Evolutionary conservation across 1,140 invertebrate species (phyloP), one percentile per base, ranked within the genome.

Genomic region (Papilio aristodemus): DNA sequence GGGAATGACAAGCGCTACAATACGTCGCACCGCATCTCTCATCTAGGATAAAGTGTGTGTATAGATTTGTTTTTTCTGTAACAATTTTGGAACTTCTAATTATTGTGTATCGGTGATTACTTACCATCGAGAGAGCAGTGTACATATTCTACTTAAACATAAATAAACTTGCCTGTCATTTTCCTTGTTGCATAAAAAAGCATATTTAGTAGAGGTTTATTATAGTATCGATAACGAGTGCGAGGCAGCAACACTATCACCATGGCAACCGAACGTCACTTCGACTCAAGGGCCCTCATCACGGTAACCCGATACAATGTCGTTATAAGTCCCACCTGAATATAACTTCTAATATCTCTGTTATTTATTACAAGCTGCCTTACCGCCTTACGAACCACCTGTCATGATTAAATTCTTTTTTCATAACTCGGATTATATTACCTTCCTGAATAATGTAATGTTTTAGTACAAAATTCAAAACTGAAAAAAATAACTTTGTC

Each of bases 281-380:
- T 59, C 32, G 57, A 36, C 32, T 59, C 32, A 36, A 59, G 57
- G 27, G 57, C 57, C 57, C 32, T 59, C 57, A 59, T 59, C 57
- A 59, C 27, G 11, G 57, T 14, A 59, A 59, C 57, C 57, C n/a
- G 57, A 59, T 59, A 59, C 27, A 59, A 59, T 32, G 57, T 36
- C 57, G 57, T 59, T 59, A 59, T 59, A 59, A 59, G 11, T 59
- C 57, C 57, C 57, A 59, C 57, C 57, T 59, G 57, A 59, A 36
- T 59, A 59, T 59, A 59, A 37, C 13, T 59, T 59, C 13, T 59
- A 59, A 59, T 59, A 59, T 59, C 57, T 8, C 1, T 8, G 27
- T 32, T 59, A 59, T 59, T 59, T 59, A 59, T 59, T 59, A 59
- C 27, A 59, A 59, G 27, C 50, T 14, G 3, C 7, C 13, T 32